Evolutionary conservation across 2,113 vertebrate species (phyloP), one percentile per base, ranked within the genome.

Genomic region (Oncorhynchus clarkii): DNA sequence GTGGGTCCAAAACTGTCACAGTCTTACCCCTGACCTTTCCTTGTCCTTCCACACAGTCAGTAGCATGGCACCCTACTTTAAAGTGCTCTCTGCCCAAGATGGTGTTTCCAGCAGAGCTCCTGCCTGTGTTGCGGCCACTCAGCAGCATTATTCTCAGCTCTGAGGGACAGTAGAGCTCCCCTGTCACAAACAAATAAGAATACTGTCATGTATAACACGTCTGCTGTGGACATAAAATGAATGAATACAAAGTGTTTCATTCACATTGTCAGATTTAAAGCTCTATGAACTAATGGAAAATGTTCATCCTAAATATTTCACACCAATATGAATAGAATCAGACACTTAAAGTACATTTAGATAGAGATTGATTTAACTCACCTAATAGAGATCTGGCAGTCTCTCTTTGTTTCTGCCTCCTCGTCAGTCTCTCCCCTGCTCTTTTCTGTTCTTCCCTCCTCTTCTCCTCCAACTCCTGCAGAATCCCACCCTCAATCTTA

Each of bases 91-190:
- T 74, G 74, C 74, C 59, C 73, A 93, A 73, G 72, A 92, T 89
- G 70, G 90, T 91, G 86, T 90, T 90, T 54, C 86, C 90, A 78
- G 88, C 86, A 0, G 89, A 92, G 72, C 88, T 93, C 78, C 90
- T 93, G 6, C 90, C 92, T 1, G 84, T 84, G 82, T 87, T 85
- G 6, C 77, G 73, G 75, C 79, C 79, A 0, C 91, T 88, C 8
- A 90, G 14, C 0, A 93, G 82, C 2, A 90, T 74, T 0, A 92
- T 0, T 67, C 78, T 88, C 45, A 92, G 2, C 8, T 86, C 77
- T 57, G 75, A 39, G 1, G 79, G 74, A 12, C 71, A 76, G 1
- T 14, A 0, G 7, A 84, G 57, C 34, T 81, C 80, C 64, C 82
- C 92, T 93, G 85, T 73, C 4, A 73, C 27, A 70, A 12, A 54